Conservation (phyloP, 2,888 invertebrate genomes). For the Cantharis flavilabris region DNA sequence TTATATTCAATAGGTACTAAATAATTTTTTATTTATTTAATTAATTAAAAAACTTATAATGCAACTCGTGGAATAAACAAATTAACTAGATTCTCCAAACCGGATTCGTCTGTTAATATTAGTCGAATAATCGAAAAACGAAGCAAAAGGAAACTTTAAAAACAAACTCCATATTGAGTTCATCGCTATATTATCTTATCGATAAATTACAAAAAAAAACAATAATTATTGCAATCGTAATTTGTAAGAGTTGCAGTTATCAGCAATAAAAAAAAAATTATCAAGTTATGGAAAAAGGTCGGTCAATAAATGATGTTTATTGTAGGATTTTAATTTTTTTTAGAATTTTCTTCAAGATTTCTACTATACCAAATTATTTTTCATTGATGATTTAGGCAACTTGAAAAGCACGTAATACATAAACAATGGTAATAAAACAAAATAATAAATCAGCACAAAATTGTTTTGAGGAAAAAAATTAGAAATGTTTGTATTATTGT, state of each 20-base stretch:
- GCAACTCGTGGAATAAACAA: not conserved
- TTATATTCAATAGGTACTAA: too few species aligned
- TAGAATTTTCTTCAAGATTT: not conserved
- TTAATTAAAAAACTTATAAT: not conserved
- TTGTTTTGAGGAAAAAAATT: not conserved
- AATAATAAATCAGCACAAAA: too few species aligned
- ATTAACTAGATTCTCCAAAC: not conserved
- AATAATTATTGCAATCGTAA: not conserved
- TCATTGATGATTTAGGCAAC: too few species aligned
- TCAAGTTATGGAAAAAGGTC: not conserved
- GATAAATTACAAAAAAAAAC: not conserved
- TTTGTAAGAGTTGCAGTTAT: not conserved
- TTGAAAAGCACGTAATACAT: not conserved
- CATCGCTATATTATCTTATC: not conserved
- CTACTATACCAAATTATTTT: not conserved
- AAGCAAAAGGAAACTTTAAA: not conserved
- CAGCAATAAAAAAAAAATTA: not conserved
- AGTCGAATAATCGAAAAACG: not conserved
- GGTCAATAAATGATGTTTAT: not conserved
- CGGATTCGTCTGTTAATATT: not conserved
- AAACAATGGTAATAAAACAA: too few species aligned
- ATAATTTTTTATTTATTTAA: too few species aligned
- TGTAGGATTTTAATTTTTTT: not conserved
- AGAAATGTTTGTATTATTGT: not conserved
- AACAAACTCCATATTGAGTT: not conserved